These are phyloP conservation scores for Aurelia sp. DNA, from an alignment of 30 jellyfish, hydroid and myxozoan species.

Conservation along the genomic window DNA sequence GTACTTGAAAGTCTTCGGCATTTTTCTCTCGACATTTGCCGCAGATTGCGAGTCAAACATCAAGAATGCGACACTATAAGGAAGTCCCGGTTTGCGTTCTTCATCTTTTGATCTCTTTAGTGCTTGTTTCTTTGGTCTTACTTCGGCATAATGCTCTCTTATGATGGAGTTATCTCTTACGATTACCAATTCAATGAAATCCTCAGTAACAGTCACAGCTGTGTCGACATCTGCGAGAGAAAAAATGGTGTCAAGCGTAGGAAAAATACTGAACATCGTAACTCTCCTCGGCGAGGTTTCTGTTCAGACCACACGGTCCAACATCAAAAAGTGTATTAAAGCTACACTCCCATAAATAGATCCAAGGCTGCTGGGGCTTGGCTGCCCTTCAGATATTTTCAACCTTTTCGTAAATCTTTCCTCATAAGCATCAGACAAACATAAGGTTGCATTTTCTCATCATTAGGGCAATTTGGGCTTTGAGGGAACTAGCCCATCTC, in stretches of 20 bases:
- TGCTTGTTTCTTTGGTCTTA: neutral
- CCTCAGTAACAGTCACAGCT: slow-evolving; percentile 4
- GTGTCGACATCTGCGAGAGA: slow-evolving; percentile 7
- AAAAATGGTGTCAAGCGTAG: neutral
- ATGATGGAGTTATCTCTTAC: neutral
- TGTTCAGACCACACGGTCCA: too few species aligned
- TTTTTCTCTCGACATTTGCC: slow-evolving; percentile 46
- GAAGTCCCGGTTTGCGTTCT: neutral
- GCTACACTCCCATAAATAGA: too few species aligned
- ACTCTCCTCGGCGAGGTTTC: too few species aligned
- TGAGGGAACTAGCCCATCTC: too few species aligned
- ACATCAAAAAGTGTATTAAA: too few species aligned
- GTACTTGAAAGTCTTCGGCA: slow-evolving; percentile 37
- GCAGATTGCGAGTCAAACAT: slow-evolving; percentile 65
- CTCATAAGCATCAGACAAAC: too few species aligned
- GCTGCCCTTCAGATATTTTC: too few species aligned
- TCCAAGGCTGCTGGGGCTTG: too few species aligned
- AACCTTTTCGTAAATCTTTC: too few species aligned
- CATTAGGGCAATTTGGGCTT: too few species aligned
- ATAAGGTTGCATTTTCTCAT: too few species aligned
- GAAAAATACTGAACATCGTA: too few species aligned
- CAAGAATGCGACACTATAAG: slow-evolving; percentile 34
- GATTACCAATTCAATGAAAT: slow-evolving; percentile 24
- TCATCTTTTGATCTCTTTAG: neutral
- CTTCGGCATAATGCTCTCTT: slow-evolving; percentile 10